phyloP scores from a whole-genome alignment of 2,797 vertebrate genomes.

The Lateolabrax maculatus region DNA sequence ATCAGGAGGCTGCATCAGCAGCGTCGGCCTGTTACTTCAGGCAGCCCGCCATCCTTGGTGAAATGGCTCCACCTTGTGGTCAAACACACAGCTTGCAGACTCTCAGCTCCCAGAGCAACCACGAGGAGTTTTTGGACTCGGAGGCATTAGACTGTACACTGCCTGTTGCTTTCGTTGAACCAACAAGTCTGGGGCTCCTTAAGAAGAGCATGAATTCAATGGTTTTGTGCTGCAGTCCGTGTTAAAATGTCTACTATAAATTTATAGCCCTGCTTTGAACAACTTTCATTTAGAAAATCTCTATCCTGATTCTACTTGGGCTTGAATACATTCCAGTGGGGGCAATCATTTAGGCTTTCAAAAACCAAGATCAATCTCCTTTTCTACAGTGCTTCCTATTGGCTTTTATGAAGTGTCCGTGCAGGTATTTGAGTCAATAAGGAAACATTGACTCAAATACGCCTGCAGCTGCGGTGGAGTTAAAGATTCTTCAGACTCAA shows the following conservation, averaged over 20 bases:
- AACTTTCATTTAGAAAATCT: neutral
- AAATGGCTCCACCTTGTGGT: slow-evolving; percentile 70
- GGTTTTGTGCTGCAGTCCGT: neutral
- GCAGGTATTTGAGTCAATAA: neutral
- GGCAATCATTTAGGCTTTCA: neutral
- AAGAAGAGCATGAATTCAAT: neutral
- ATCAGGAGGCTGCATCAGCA: neutral
- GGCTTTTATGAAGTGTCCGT: neutral
- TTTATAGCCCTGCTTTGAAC: neutral
- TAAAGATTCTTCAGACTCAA: neutral
- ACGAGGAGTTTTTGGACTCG: fast-evolving
- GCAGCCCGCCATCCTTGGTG: neutral
- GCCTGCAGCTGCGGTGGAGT: neutral
- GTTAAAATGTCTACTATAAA: neutral
- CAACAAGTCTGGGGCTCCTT: too few relatives aligned
- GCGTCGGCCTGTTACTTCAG: slow-evolving; percentile 55
- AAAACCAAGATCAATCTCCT: neutral
- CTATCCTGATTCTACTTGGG: too few relatives aligned
- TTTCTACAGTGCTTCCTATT: neutral
- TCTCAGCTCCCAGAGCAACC: fast-evolving
- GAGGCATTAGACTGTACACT: neutral
- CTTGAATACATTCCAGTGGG: neutral
- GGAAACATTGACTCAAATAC: neutral
- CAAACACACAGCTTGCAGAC: fast-evolving
- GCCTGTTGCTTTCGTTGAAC: neutral